Conservation (phyloP, 2,113 vertebrate genomes). For the Psettodes erumei region DNA sequence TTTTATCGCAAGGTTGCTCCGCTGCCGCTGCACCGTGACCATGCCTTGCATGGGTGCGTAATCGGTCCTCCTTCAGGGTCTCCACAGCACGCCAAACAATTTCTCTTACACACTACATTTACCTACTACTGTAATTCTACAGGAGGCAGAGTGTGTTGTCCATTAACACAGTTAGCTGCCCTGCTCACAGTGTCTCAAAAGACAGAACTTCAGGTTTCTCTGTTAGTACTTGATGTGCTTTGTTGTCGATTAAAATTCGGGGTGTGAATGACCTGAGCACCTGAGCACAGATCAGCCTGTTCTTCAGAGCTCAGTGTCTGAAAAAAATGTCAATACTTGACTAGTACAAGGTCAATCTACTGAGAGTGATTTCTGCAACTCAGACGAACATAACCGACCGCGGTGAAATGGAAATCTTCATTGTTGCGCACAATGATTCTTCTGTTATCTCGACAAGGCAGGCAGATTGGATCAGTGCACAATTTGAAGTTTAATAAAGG, state of each 20-base stretch:
- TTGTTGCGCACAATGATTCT: conserved; percentile 29
- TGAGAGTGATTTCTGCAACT: not conserved
- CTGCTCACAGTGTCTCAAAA: too few species aligned
- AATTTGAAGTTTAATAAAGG: conserved; percentile 31
- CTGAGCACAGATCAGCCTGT: conserved; percentile 18
- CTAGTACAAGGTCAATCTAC: not conserved
- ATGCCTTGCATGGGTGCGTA: not conserved
- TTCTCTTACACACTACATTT: too few species aligned
- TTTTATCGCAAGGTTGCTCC: not conserved
- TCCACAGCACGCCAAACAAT: not conserved
- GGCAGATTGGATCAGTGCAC: conserved; percentile 21
- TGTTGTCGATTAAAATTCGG: too few species aligned
- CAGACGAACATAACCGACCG: conserved; percentile 11
- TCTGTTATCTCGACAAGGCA: conserved; percentile 37
- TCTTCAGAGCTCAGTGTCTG: not conserved
- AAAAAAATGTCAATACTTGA: conserved; percentile 24
- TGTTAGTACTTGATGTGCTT: not conserved
- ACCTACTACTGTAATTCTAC: not conserved
- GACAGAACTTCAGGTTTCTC: not conserved
- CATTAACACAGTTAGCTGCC: too few species aligned
- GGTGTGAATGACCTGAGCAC: conserved; percentile 24
- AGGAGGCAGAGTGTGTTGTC: not conserved
- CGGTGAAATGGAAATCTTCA: conserved; percentile 35
- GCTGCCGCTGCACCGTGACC: not conserved
- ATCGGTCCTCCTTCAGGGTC: not conserved